These are phyloP conservation scores for Drosophila putrida DNA, from an alignment of 2,888 invertebrate genomes.

Conservation along the genomic window DNA sequence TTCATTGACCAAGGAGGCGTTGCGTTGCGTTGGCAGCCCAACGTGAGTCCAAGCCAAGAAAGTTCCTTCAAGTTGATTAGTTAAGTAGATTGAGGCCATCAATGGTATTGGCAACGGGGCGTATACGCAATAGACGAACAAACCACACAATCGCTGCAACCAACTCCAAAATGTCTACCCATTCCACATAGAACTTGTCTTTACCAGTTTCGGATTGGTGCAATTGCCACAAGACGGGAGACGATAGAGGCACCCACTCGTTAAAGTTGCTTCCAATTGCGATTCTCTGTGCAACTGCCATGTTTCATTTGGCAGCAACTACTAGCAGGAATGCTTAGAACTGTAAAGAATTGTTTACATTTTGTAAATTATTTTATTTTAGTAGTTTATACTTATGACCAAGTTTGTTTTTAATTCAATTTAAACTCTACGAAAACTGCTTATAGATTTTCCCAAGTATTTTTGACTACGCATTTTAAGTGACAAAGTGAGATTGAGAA, in stretches of 20 bases:
- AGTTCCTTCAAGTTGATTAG: constrained; percentile 15
- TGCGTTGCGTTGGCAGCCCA: constrained; percentile 5
- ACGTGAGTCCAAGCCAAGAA: not conserved
- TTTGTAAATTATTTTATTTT: not conserved
- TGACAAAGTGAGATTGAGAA: not conserved
- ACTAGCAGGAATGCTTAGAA: not conserved
- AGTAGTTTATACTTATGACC: not conserved
- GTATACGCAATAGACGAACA: constrained; percentile 11
- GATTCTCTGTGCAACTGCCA: not conserved
- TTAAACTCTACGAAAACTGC: not conserved
- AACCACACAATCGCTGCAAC: constrained; percentile 1
- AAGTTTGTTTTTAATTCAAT: too few relatives aligned
- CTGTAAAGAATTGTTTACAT: not conserved
- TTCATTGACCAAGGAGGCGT: constrained; percentile 30
- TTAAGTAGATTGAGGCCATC: constrained; percentile 14
- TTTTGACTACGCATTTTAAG: not conserved
- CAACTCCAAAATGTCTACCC: constrained; percentile 54
- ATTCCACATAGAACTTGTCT: constrained; percentile 48
- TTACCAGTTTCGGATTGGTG: constrained; percentile 56
- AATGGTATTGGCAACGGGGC: constrained; percentile 25
- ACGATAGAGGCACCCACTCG: constrained; percentile 25
- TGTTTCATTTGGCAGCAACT: not conserved
- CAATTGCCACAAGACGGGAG: constrained; percentile 28
- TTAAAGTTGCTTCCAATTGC: constrained; percentile 16
- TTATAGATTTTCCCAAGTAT: too few relatives aligned